phyloP scores from a whole-genome alignment of 2,113 vertebrate species.

The Sinocyclocheilus grahami region DNA sequence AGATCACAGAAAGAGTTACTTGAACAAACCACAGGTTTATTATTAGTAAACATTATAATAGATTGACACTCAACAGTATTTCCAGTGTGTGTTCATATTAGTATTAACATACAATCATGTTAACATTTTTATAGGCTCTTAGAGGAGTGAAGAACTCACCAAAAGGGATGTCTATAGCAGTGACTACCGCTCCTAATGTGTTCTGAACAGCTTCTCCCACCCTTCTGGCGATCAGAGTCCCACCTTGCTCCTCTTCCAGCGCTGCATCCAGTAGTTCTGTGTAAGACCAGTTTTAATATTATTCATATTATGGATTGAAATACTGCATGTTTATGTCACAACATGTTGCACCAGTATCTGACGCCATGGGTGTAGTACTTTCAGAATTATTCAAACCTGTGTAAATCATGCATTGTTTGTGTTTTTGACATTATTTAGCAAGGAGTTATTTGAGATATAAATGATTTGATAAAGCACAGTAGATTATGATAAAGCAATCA shows the following conservation, averaged over 20 bases:
- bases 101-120: not conserved
- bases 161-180: slow-evolving; percentile 96
- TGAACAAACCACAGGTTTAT: not conserved
- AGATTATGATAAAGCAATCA: not conserved
- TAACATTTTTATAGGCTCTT: not conserved
- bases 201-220: slow-evolving; percentile 97
- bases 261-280: slow-evolving; percentile 85
- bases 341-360: not conserved
- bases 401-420: not conserved
- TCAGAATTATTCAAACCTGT: not conserved
- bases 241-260: slow-evolving; percentile 88
- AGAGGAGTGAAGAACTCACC: slow-evolving; percentile 73
- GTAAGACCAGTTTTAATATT: not conserved
- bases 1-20: not conserved
- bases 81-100: not conserved
- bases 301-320: not conserved
- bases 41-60: not conserved
- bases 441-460: not conserved
- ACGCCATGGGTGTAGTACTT: not conserved
- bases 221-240: slow-evolving; percentile 92
- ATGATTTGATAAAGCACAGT: not conserved
- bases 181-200: slow-evolving; percentile 93
- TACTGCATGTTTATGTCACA: not conserved
- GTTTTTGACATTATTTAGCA: not conserved
- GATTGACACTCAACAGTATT: not conserved